Evolutionary conservation across 1,140 invertebrate genomes (phyloP).

Genomic region (Zophobas morio): DNA sequence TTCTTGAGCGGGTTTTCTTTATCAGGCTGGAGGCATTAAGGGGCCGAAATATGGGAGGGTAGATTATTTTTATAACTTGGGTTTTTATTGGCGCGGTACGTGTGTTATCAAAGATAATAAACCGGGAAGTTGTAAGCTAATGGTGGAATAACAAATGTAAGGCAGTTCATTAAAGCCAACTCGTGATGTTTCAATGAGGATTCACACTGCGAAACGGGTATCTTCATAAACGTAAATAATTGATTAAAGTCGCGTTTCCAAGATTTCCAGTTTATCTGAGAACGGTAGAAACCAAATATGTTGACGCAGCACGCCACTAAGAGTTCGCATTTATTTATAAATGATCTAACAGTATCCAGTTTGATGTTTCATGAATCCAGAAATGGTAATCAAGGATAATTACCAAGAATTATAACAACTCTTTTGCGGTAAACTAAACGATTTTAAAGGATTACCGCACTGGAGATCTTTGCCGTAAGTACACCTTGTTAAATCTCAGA

Average conservation of each 20-base stretch:
- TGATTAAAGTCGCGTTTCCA: background rate
- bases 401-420: background rate
- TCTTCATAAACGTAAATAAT: background rate
- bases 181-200: background rate
- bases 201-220: background rate
- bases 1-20: slow-evolving; percentile 28
- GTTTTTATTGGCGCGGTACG: slow-evolving; percentile 1
- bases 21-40: slow-evolving; percentile 17
- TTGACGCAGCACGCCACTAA: background rate
- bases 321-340: too few relatives aligned
- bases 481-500: slow-evolving; percentile 19
- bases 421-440: background rate
- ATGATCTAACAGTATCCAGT: too few relatives aligned
- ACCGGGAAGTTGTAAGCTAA: background rate
- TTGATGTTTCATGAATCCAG: too few relatives aligned
- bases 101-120: background rate
- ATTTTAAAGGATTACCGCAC: background rate
- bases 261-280: too few relatives aligned
- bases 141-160: background rate
- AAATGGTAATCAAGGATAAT: too few relatives aligned
- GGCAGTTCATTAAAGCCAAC: background rate
- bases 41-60: background rate
- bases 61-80: slow-evolving; percentile 40
- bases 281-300: background rate
- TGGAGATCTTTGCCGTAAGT: background rate